These are phyloP conservation scores for Microctonus hyperodae DNA, from an alignment of 2,888 invertebrate species.

Conservation along the genomic window DNA sequence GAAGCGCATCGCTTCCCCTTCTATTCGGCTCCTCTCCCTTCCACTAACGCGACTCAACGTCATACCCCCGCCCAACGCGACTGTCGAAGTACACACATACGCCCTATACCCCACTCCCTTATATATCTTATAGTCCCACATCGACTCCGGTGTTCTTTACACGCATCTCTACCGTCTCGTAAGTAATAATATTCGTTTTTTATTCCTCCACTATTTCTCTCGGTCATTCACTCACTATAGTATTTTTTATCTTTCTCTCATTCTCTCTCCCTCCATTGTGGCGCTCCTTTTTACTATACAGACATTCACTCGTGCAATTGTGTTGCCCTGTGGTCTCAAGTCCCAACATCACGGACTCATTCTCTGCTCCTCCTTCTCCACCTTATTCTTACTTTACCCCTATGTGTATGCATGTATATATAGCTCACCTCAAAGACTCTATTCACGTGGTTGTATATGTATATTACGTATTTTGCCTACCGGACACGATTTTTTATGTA, in stretches of 20 bases:
- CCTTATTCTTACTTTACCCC: background rate
- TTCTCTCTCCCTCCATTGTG: background rate
- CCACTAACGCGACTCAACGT: background rate
- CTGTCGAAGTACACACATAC: background rate
- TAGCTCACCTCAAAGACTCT: no score
- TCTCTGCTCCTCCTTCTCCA: background rate
- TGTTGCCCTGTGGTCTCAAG: constrained; percentile 7
- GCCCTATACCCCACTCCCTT: background rate
- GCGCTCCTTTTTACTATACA: background rate
- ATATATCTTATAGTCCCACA: background rate
- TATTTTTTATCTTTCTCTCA: background rate
- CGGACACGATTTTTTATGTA: no score
- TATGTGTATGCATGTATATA: no score
- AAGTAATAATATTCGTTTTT: constrained; percentile 11
- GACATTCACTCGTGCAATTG: constrained; percentile 1
- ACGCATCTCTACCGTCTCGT: background rate
- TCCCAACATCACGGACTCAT: constrained; percentile 10
- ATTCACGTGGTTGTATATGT: background rate
- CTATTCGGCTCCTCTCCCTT: background rate
- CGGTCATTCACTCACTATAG: background rate
- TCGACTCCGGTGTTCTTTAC: constrained; percentile 9
- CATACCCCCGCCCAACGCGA: background rate
- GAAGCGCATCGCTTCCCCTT: constrained; percentile 23
- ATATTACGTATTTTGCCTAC: no score
- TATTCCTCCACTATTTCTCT: background rate